Percentiles rank a stretch among this genome's conserved stretches.
phyloP scores from a whole-genome alignment of 2,113 vertebrate species.

The Ophthalmolycus amberensis region DNA sequence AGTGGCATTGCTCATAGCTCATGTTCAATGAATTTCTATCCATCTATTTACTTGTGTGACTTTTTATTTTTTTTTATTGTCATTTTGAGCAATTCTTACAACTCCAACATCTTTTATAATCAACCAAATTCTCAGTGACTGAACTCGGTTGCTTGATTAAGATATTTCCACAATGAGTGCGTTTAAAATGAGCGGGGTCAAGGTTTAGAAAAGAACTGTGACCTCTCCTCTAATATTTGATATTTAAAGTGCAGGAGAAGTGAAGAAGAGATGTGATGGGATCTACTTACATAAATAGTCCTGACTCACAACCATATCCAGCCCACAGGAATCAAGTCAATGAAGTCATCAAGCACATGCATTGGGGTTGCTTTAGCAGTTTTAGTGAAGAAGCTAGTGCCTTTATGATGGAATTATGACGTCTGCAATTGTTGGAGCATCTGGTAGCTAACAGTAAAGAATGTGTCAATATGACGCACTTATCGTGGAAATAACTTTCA shows the following conservation, averaged over 20 bases:
- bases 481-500: slow-evolving; percentile 53
- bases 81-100: slow-evolving; percentile 29
- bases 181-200: neutral
- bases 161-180: slow-evolving; percentile 52
- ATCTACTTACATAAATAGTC: neutral
- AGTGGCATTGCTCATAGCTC: slow-evolving; percentile 3
- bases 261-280: neutral
- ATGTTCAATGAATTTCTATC: neutral
- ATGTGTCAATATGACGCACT: slow-evolving; percentile 21
- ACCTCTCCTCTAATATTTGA: neutral
- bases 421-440: neutral
- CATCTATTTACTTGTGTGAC: slow-evolving; percentile 10
- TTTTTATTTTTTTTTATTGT: slow-evolving; percentile 1
- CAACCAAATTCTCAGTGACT: neutral
- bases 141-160: neutral
- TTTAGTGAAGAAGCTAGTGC: slow-evolving; percentile 30
- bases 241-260: neutral
- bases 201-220: neutral
- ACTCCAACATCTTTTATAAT: slow-evolving; percentile 44
- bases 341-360: neutral
- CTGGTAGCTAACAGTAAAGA: neutral
- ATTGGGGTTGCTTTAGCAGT: neutral
- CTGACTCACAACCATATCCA: neutral
- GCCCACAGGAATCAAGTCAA: neutral
- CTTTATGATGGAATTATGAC: slow-evolving; percentile 34